Evolutionary conservation across 2,113 vertebrate species (phyloP).

Genomic region (Alouatta palliata): DNA sequence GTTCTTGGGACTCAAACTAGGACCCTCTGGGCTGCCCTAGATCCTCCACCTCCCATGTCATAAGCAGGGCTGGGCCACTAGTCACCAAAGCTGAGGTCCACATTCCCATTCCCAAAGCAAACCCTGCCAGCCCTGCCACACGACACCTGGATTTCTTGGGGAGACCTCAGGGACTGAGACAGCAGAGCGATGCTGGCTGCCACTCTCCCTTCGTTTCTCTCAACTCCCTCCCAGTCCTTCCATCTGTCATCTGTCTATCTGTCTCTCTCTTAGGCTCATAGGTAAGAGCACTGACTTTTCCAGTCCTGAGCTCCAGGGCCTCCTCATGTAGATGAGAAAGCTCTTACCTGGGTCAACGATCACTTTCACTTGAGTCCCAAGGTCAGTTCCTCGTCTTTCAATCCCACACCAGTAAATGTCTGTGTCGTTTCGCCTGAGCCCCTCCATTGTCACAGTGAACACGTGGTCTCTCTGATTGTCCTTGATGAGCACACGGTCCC

Average conservation of each 20-base stretch:
- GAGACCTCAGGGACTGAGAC: background rate
- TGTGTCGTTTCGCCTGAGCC: background rate
- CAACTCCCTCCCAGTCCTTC: background rate
- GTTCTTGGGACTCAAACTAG: background rate
- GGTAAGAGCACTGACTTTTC: background rate
- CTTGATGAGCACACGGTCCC: slow-evolving; percentile 37
- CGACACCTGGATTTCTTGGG: background rate
- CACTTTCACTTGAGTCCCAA: background rate
- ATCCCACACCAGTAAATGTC: slow-evolving; percentile 76
- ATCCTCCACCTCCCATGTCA: too few species aligned
- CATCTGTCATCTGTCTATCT: background rate
- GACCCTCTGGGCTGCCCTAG: background rate
- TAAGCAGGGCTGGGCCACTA: background rate
- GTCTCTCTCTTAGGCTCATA: background rate
- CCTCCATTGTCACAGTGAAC: slow-evolving; percentile 60
- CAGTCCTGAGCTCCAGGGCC: background rate
- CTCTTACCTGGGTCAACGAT: slow-evolving; percentile 60
- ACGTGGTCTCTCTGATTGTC: background rate
- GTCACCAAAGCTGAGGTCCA: background rate
- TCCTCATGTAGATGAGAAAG: fast-evolving
- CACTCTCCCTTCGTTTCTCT: background rate
- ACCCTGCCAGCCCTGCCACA: background rate
- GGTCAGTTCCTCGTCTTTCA: fast-evolving
- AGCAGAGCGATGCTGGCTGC: background rate
- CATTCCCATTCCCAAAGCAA: background rate